phyloP scores from a whole-genome alignment of 2,797 vertebrate species.

The Sebastes cheni region DNA sequence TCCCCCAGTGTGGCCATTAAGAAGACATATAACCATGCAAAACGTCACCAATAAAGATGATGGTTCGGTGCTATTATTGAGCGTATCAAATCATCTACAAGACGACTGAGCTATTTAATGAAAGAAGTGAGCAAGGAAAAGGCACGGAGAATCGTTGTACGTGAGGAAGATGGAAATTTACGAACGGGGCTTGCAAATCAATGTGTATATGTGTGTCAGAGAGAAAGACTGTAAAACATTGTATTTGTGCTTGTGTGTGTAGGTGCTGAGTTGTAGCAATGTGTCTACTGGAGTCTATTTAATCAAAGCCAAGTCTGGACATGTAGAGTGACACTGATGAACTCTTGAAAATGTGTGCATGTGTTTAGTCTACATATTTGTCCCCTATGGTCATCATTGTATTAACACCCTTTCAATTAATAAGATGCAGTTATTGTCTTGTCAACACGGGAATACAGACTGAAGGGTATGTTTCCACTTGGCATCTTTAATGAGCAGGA shows the following conservation, averaged over 20 bases:
- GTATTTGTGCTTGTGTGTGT: slow-evolving; percentile 2
- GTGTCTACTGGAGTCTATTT: slow-evolving; percentile 22
- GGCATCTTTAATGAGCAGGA: background rate
- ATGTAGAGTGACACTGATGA: slow-evolving; percentile 3
- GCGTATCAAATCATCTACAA: slow-evolving; percentile 44
- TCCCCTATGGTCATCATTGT: background rate
- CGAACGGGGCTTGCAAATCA: slow-evolving; percentile 20
- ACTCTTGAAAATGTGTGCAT: background rate
- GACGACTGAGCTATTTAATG: slow-evolving; percentile 44
- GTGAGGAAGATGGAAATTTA: slow-evolving; percentile 16
- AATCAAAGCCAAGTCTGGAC: slow-evolving; percentile 25
- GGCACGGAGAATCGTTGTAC: background rate
- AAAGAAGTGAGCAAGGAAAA: slow-evolving; percentile 13
- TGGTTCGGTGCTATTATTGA: slow-evolving; percentile 40
- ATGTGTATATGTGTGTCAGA: slow-evolving; percentile 12
- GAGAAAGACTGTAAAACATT: background rate
- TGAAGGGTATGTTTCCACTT: background rate
- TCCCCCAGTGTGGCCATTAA: slow-evolving; percentile 53
- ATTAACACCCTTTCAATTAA: slow-evolving; percentile 29
- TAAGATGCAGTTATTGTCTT: slow-evolving; percentile 17
- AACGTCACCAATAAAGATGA: slow-evolving; percentile 61
- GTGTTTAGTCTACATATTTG: background rate
- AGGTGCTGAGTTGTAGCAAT: slow-evolving; percentile 6
- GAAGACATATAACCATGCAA: slow-evolving; percentile 56
- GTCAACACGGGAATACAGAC: slow-evolving; percentile 1